Conservation (phyloP, 2,797 vertebrate genomes). For the Morelia viridis region DNA sequence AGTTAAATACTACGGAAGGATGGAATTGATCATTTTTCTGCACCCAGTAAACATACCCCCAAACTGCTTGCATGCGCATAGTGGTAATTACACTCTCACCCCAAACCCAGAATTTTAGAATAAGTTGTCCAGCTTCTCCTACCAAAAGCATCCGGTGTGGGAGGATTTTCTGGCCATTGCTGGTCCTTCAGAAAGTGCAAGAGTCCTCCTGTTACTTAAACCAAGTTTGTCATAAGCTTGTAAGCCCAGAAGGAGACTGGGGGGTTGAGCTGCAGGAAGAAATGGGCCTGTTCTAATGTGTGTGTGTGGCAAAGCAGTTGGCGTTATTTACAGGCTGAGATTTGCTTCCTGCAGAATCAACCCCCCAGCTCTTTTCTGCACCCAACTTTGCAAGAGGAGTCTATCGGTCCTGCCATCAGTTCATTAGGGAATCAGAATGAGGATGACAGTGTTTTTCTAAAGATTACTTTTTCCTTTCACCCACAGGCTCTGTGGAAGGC, state of each 20-base stretch:
- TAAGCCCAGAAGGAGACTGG: slow-evolving; percentile 9
- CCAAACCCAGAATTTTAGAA: slow-evolving; percentile 12
- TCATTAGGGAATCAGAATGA: slow-evolving; percentile 73
- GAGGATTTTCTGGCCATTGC: slow-evolving; percentile 45
- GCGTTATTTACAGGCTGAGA: neutral
- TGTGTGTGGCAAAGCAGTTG: neutral
- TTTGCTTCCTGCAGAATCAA: neutral
- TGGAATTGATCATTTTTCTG: slow-evolving; percentile 21
- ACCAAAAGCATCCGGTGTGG: slow-evolving; percentile 29
- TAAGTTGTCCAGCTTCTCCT: slow-evolving; percentile 19
- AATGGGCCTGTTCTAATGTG: neutral
- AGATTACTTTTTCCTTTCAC: slow-evolving; percentile 77
- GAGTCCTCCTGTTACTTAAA: slow-evolving; percentile 50
- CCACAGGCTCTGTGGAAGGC: slow-evolving; percentile 77
- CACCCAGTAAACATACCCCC: slow-evolving; percentile 14
- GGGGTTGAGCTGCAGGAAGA: neutral
- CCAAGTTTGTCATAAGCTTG: slow-evolving; percentile 54
- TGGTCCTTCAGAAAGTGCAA: slow-evolving; percentile 26
- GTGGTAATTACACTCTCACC: slow-evolving; percentile 12
- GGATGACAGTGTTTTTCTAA: slow-evolving; percentile 69
- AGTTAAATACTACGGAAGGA: slow-evolving; percentile 19
- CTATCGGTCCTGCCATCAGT: slow-evolving; percentile 63
- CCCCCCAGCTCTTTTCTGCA: neutral
- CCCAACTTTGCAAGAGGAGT: slow-evolving; percentile 57
- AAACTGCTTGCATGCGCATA: slow-evolving; percentile 45